Percentiles rank a stretch among this genome's conserved stretches.
Conservation (phyloP, 1,140 invertebrate genomes). For the Camponotus floridanus region DNA sequence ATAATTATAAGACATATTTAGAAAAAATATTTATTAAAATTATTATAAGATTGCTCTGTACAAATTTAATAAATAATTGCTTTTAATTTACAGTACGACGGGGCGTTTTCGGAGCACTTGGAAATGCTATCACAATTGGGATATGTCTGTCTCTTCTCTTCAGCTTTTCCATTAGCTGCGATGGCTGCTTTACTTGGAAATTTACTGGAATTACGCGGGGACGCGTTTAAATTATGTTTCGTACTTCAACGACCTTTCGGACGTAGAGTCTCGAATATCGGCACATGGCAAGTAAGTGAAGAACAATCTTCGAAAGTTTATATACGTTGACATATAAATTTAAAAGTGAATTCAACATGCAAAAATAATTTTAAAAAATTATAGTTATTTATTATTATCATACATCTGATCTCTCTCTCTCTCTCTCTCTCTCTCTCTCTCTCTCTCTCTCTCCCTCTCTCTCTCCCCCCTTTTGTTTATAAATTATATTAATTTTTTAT, state of each 20-base stretch:
- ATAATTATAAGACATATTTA: neutral
- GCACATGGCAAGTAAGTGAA: slow-evolving; percentile 96
- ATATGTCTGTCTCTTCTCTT: slow-evolving; percentile 98
- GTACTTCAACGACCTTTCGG: slow-evolving; percentile 97
- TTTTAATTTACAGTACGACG: slow-evolving; percentile 90
- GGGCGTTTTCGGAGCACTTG: slow-evolving; percentile 98
- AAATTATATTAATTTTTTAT: slow-evolving; percentile 8
- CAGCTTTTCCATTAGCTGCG: slow-evolving; percentile 97
- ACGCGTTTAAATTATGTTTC: slow-evolving; percentile 98
- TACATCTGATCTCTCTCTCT: neutral
- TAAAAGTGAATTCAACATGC: neutral
- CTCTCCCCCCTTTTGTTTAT: neutral
- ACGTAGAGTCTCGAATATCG: slow-evolving; percentile 96
- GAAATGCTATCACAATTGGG: slow-evolving; percentile 99
- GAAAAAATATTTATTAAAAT: neutral
- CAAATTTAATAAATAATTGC: slow-evolving; percentile 3
- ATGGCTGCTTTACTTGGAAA: slow-evolving; percentile 97
- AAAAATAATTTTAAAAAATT: neutral
- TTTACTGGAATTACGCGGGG: slow-evolving; percentile 96
- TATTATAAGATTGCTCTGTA: neutral
- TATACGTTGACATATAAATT: neutral
- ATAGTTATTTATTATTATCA: neutral
- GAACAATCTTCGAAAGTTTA: neutral
- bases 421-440: too few relatives aligned
- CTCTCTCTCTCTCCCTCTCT: neutral